Base-by-base conservation (phyloP, 2,888 invertebrate species). In the Dicyrtoma fusca region DNA sequence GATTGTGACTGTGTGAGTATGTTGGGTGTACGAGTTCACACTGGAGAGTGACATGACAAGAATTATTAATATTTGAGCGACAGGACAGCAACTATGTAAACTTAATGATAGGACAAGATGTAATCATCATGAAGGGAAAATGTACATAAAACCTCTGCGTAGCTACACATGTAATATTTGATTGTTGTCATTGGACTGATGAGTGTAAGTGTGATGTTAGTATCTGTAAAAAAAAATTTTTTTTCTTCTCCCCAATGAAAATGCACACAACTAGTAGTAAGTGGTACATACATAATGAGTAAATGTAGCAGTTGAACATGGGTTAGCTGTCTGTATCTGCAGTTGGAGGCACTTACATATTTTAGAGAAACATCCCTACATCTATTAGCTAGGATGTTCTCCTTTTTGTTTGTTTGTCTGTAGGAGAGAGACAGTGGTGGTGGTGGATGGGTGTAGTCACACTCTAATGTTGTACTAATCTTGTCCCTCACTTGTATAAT, bases 11-110 rank as follows among this genome's bases (percentile, higher is more conserved):
- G 34, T 34, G n/a, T 34, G 34, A 34, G 8, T 34, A 34, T 34
- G 34, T 42, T 61, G 61, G n/a, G 68, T 68, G 42, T 65, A 23
- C 47, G 65, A 65, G 65, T 71, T 65, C 70, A 75, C 72, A 75
- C 73, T 71, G 76, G 64, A 71, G 71, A 75, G 73, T 76, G 76
- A 76, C 76, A 74, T 71, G 77, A 75, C 74, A 76, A 74, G 73
- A 78, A 75, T 75, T 72, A 71, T 71, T 71, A 75, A 75, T 74
- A 72, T 75, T 71, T 72, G 69, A 71, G 63, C 62, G 74, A 68
- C 57, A 66, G 66, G 66, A 66, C 66, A 66, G 66, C 47, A 63
- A 55, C 55, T 53, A 44, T 68, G 45, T 57, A 57, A 44, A 57
- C 68, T 68, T 57, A 68, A 68, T 57, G 68, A 68, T 68, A 68